Evolutionary conservation across 2,113 vertebrate species (phyloP), one percentile per base, ranked within the genome.

Genomic region (Pelodiscus sinensis): DNA sequence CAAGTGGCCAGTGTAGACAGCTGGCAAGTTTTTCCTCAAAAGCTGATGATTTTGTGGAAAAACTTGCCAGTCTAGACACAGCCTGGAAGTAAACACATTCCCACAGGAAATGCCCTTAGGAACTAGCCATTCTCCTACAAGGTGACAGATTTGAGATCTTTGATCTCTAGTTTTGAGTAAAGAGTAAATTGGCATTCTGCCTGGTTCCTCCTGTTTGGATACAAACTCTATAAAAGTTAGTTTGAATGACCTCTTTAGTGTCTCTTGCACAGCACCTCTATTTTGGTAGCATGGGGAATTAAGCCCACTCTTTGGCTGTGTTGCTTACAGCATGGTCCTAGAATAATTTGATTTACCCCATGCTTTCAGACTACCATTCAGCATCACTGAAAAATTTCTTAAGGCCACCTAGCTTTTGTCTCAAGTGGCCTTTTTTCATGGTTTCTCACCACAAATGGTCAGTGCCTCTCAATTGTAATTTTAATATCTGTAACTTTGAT

Each of bases 101-200:
- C 56, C 22, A 9, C 75, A 92, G 91, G 86, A 94, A 21, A 79
- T 77, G 93, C 92, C 78, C 54, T 65, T 31, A 27, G 94, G 91
- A 87, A 82, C 65, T 81, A 84, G 58, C 75, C 82, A 77, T 21
- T 24, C 6, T 44, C 24, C 21, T 44, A 25, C 2, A 11, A 24
- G 19, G 38, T 83, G 91, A 91, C 87, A 78, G 84, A 90, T 56
- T 51, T 90, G 91, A 90, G 88, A 90, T 87, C 90, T 86, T 95
- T 91, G 81, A 82, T 92, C 18, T 93, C 95, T 93, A 82, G 79
- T 94, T 97, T 58, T 90, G 80, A 92, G 94, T 58, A 81, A 91
- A 87, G 84, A 78, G 92, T 86, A 83, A 95, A 88, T 84, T 95
- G 88, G 88, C 94, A 57, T 29, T 68, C 82, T 84, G 92, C 85